A percentile compares a stretch with the other conserved stretches of the same genome.
Conservation (phyloP, 2,113 vertebrate genomes). For the Tachysurus vachellii region DNA sequence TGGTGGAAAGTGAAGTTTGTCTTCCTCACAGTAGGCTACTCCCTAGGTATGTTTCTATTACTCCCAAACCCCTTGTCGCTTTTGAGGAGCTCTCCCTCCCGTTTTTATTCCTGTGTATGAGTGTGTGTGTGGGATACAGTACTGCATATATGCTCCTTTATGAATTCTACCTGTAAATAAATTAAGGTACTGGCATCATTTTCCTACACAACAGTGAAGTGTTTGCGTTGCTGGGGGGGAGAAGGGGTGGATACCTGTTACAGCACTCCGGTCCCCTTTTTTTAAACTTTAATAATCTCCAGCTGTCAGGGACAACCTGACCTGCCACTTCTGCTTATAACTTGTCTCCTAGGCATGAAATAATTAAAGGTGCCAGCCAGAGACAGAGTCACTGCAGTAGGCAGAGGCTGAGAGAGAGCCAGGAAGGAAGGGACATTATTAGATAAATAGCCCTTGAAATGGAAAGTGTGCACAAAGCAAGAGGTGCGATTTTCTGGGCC, state of each 20-base stretch:
- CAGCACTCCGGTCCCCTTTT: conserved; percentile 51
- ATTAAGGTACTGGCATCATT: conserved; percentile 45
- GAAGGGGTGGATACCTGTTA: conserved; percentile 52
- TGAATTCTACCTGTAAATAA: conserved; percentile 54
- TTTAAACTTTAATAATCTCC: conserved; percentile 60
- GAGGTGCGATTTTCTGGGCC: conserved; percentile 47
- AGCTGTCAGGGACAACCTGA: conserved; percentile 58
- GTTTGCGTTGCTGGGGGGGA: conserved; percentile 34
- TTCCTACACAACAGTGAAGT: conserved; percentile 24
- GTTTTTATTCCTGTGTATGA: conserved; percentile 35
- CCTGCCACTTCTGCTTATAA: conserved; percentile 61
- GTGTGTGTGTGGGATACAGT: conserved; percentile 23
- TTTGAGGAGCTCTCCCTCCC: conserved; percentile 32
- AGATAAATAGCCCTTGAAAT: conserved; percentile 62
- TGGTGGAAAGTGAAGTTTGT: conserved; percentile 51
- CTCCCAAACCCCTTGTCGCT: conserved; percentile 48
- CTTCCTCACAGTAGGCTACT: conserved; percentile 53
- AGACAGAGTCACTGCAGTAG: conserved; percentile 39
- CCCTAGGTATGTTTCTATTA: conserved; percentile 49
- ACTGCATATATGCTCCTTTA: conserved; percentile 41
- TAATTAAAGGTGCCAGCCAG: conserved; percentile 61
- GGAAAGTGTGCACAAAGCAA: conserved; percentile 58
- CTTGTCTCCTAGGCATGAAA: conserved; percentile 63
- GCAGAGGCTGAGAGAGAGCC: conserved; percentile 44
- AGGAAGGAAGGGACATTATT: conserved; percentile 56